These are phyloP conservation scores for Apostichopus leukothele DNA, from an alignment of 53 echinoderm and acorn worm species.

Conservation along the genomic window DNA sequence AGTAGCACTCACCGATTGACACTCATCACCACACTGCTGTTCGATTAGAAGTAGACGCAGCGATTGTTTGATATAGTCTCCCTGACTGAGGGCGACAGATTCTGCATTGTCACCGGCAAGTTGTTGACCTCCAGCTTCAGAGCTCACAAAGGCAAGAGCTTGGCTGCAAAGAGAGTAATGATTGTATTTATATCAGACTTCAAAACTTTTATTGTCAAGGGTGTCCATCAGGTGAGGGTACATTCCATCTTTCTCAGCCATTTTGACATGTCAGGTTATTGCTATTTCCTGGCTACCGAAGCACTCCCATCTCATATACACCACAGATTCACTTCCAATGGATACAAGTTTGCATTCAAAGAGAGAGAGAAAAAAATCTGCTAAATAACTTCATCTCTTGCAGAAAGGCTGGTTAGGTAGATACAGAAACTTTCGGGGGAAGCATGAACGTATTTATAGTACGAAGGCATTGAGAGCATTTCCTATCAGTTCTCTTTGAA, in stretches of 20 bases:
- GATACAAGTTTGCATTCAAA: not conserved
- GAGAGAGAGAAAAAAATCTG: not conserved
- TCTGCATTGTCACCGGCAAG: slow-evolving; percentile 76
- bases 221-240: not conserved
- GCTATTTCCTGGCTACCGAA: too few relatives aligned
- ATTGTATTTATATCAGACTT: not conserved
- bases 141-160: slow-evolving; percentile 59
- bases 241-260: too few relatives aligned
- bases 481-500: too few relatives aligned
- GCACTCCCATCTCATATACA: too few relatives aligned
- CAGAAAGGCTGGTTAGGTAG: too few relatives aligned
- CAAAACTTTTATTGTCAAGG: not conserved
- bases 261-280: too few relatives aligned
- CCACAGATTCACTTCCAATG: too few relatives aligned
- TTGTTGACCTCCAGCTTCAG: slow-evolving; percentile 56
- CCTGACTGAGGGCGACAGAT: slow-evolving; percentile 65
- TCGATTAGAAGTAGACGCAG: slow-evolving; percentile 60
- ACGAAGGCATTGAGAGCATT: too few relatives aligned
- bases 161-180: slow-evolving; percentile 57
- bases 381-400: too few relatives aligned
- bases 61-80: slow-evolving; percentile 64
- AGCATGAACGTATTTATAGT: too few relatives aligned
- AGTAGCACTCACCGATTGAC: slow-evolving; percentile 73
- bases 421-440: too few relatives aligned
- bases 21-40: slow-evolving; percentile 89